These are phyloP conservation scores for Aspidiotus rigidus DNA, from an alignment of 2,888 invertebrate genomes.

Conservation along the genomic window DNA sequence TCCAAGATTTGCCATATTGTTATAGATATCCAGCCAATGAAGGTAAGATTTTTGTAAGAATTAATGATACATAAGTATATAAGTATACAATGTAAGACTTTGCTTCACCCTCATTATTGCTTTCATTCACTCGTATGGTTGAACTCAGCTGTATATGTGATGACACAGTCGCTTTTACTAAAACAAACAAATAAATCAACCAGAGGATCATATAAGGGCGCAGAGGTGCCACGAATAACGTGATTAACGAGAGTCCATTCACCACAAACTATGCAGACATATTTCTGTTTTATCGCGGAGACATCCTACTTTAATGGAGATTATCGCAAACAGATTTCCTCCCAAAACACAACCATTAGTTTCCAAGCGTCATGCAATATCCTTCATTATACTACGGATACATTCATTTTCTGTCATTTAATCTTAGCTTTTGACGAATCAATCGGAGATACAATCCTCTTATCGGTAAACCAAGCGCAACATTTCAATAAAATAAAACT, in stretches of 20 bases:
- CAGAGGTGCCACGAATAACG: no score
- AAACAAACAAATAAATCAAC: neutral
- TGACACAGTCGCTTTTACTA: no score
- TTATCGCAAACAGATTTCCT: no score
- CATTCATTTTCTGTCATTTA: neutral
- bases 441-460: constrained; percentile 60
- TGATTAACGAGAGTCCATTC: no score
- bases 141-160: no score
- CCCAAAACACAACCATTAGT: no score
- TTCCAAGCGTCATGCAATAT: no score
- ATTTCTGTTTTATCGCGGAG: no score
- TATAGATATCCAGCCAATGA: constrained; percentile 55
- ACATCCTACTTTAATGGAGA: no score
- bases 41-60: constrained; percentile 39
- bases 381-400: neutral
- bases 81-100: neutral
- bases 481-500: constrained; percentile 58
- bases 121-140: no score
- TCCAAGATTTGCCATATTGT: constrained; percentile 58
- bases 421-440: constrained; percentile 60
- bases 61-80: neutral
- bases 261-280: no score
- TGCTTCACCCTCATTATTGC: neutral
- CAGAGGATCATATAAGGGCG: neutral
- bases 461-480: constrained; percentile 60